These are phyloP conservation scores for Zeus faber DNA, from an alignment of 2,113 vertebrate species.

Conservation along the genomic window DNA sequence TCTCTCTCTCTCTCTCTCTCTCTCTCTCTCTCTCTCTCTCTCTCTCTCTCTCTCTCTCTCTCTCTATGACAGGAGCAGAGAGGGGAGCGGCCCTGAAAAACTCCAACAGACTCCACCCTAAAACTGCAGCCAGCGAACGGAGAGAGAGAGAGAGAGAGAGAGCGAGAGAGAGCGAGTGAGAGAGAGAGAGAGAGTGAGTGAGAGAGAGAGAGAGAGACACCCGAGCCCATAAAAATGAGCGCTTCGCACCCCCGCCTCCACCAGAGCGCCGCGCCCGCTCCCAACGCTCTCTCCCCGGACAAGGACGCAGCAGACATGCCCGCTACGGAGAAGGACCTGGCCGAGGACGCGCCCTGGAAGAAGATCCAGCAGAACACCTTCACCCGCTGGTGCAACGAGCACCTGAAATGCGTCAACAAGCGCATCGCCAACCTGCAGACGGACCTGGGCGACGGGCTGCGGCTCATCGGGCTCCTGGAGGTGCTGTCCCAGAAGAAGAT, in stretches of 20 bases:
- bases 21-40: slow-evolving; percentile 27
- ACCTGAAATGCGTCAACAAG: slow-evolving; percentile 85
- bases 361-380: slow-evolving; percentile 87
- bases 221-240: slow-evolving; percentile 83
- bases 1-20: slow-evolving; percentile 11
- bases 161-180: too few relatives aligned
- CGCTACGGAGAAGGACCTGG: slow-evolving; percentile 85
- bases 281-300: slow-evolving; percentile 74
- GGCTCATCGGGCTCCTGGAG: slow-evolving; percentile 84
- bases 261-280: slow-evolving; percentile 78
- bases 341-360: slow-evolving; percentile 86
- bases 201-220: slow-evolving; percentile 41
- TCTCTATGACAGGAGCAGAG: slow-evolving; percentile 31
- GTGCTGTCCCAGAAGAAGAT: slow-evolving; percentile 88
- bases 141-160: slow-evolving; percentile 29
- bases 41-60: slow-evolving; percentile 39
- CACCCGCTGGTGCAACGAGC: slow-evolving; percentile 85
- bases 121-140: slow-evolving; percentile 69
- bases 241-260: slow-evolving; percentile 79
- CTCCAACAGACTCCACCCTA: slow-evolving; percentile 73
- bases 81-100: slow-evolving; percentile 46
- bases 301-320: slow-evolving; percentile 84
- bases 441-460: slow-evolving; percentile 82
- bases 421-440: slow-evolving; percentile 80
- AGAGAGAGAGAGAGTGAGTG: too few relatives aligned